These are phyloP conservation scores for Acinonyx jubatus DNA, from an alignment of 2,113 vertebrate genomes.

Conservation along the genomic window DNA sequence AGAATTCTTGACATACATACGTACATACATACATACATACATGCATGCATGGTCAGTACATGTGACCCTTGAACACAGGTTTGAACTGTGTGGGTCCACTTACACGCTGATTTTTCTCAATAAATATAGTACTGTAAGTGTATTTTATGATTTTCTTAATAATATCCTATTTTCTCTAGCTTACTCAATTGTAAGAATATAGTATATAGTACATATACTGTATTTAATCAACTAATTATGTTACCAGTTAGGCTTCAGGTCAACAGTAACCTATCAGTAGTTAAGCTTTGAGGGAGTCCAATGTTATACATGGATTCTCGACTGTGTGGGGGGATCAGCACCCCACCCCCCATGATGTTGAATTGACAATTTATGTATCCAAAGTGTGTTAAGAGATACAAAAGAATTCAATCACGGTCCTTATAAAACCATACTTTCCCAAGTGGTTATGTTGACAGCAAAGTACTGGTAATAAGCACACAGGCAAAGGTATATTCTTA, in stretches of 20 bases:
- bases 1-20: not conserved
- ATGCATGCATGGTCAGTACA: not conserved
- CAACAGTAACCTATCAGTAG: not conserved
- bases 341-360: not conserved
- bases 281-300: not conserved
- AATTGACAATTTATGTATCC: not conserved
- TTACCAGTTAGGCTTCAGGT: not conserved
- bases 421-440: not conserved
- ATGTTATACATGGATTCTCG: not conserved
- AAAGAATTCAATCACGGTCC: not conserved
- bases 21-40: not conserved
- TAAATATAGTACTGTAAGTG: not conserved
- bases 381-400: not conserved
- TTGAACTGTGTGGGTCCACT: not conserved
- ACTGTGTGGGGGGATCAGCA: not conserved
- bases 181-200: not conserved
- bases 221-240: not conserved
- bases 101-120: not conserved
- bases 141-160: not conserved
- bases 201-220: not conserved
- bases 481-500: not conserved
- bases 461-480: not conserved
- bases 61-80: not conserved
- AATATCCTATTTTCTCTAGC: not conserved
- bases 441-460: not conserved